Evolutionary conservation across 1,140 invertebrate genomes (phyloP), one percentile per base, ranked within the genome.

Genomic region (Mya arenaria): DNA sequence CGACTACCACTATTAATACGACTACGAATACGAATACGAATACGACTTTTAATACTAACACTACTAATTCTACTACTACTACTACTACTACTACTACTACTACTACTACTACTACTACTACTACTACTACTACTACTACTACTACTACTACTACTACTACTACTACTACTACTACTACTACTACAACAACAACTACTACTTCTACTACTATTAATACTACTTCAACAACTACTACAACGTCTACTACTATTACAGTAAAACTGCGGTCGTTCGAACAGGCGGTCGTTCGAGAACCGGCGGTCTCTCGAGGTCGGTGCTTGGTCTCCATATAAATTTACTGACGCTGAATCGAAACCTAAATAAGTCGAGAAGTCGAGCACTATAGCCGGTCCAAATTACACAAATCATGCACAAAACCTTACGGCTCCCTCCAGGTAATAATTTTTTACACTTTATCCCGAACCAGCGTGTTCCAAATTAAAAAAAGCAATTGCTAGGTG

Each of bases 91-190:
- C 19, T 60, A 60, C 56, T 60, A 60, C 28, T 60, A 60, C 28
- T 60, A 60, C 56, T 30, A 60, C 56, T 60, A 60, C 28, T 60
- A 60, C 56, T 23, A 60, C 56, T 60, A 23, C 56, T 60, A 25
- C 56, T 60, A 25, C 56, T 60, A 25, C 56, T 30, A 60, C 56
- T 60, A 60, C 56, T 60, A 60, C 56, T 60, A 60, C 56, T 60
- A 60, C 56, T 60, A 60, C 56, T 60, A 60, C 56, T 60, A 60
- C 56, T 60, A 60, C 56, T 60, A 60, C 56, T 60, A 60, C 56
- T 60, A 60, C 56, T 60, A 60, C 56, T 60, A 60, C 56, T 60
- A 60, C 56, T 60, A 60, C 56, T 30, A 60, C 56, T 60, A 15
- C 56, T 60, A 25, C 56, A 13, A 60, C 56, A 13, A 60, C 56